Conservation (phyloP, 2,888 invertebrate species). For the Exocentrus adspersus region DNA sequence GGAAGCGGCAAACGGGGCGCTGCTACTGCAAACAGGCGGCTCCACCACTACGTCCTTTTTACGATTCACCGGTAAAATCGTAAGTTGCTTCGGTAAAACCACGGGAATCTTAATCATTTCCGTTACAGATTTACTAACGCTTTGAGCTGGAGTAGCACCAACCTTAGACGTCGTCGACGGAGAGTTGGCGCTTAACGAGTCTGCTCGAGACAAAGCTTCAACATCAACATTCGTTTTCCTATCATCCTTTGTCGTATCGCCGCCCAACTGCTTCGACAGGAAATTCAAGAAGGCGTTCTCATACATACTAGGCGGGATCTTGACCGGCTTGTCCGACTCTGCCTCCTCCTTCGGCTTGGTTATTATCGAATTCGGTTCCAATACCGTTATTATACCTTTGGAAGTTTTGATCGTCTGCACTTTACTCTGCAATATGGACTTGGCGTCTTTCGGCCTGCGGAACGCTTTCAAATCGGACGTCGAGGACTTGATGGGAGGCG, state of each 20-base stretch:
- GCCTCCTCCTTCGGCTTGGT: slow-evolving; percentile 29
- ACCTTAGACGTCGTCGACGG: not conserved
- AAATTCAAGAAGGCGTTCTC: slow-evolving; percentile 51
- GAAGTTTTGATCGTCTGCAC: slow-evolving; percentile 52
- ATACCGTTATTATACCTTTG: slow-evolving; percentile 50
- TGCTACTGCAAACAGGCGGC: too few relatives aligned
- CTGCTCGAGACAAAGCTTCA: not conserved
- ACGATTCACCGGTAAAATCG: too few relatives aligned
- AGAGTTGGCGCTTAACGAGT: not conserved
- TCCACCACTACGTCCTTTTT: too few relatives aligned
- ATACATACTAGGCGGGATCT: slow-evolving; percentile 29
- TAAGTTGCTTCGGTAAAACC: too few relatives aligned
- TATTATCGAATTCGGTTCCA: slow-evolving; percentile 39
- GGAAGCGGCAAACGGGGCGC: too few relatives aligned
- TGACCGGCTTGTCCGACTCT: too few relatives aligned
- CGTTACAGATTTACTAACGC: too few relatives aligned
- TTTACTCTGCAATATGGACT: slow-evolving; percentile 37
- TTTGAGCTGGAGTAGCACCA: too few relatives aligned
- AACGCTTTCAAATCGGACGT: slow-evolving; percentile 41
- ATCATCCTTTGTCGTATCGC: too few relatives aligned
- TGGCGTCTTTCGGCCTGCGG: slow-evolving; percentile 41
- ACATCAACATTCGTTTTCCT: not conserved
- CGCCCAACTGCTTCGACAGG: slow-evolving; percentile 32
- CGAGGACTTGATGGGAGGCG: not conserved
- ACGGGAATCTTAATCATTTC: too few relatives aligned